phyloP scores from a whole-genome alignment of 2,797 vertebrate species.

The Notamacropus eugenii region DNA sequence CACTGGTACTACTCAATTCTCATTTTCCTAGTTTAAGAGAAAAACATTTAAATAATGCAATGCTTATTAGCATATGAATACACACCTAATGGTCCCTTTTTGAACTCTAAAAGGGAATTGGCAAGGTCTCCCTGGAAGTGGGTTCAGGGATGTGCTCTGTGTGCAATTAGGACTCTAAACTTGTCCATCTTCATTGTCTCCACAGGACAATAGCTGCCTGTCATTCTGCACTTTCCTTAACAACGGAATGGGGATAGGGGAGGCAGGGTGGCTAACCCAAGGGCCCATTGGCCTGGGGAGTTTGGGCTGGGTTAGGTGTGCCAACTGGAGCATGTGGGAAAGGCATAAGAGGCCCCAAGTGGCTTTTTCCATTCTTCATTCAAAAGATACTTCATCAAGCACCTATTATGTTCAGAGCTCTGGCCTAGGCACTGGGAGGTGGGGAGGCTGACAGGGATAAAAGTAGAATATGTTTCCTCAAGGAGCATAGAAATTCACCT shows the following conservation, averaged over 20 bases:
- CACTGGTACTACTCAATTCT: slow-evolving; percentile 51
- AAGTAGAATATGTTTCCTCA: not conserved
- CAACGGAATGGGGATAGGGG: slow-evolving; percentile 16
- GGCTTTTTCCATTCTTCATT: slow-evolving; percentile 6
- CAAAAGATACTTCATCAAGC: not conserved
- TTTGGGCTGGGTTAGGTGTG: not conserved
- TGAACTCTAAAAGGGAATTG: slow-evolving; percentile 58
- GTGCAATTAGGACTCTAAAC: slow-evolving; percentile 60
- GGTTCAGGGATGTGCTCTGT: slow-evolving; percentile 60
- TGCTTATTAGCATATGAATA: slow-evolving; percentile 72
- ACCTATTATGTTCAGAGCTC: not conserved
- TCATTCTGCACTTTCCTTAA: slow-evolving; percentile 38
- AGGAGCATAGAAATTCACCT: not conserved
- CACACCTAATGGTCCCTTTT: slow-evolving; percentile 56
- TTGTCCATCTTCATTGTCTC: slow-evolving; percentile 63
- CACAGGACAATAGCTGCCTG: slow-evolving; percentile 59
- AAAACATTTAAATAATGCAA: slow-evolving; percentile 70
- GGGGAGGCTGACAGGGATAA: not conserved
- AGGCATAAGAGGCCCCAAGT: slow-evolving; percentile 50
- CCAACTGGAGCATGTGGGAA: slow-evolving; percentile 37
- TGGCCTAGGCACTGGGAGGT: not conserved
- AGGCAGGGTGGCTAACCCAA: slow-evolving; percentile 7
- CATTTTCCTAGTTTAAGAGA: slow-evolving; percentile 60
- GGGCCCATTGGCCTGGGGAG: not conserved
- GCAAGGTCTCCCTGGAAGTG: slow-evolving; percentile 53